A percentile compares a stretch with the other conserved stretches of the same genome.
Conservation (phyloP, 64 coral and sea anemone genomes). For the Hydrozoanthus tunicans region DNA sequence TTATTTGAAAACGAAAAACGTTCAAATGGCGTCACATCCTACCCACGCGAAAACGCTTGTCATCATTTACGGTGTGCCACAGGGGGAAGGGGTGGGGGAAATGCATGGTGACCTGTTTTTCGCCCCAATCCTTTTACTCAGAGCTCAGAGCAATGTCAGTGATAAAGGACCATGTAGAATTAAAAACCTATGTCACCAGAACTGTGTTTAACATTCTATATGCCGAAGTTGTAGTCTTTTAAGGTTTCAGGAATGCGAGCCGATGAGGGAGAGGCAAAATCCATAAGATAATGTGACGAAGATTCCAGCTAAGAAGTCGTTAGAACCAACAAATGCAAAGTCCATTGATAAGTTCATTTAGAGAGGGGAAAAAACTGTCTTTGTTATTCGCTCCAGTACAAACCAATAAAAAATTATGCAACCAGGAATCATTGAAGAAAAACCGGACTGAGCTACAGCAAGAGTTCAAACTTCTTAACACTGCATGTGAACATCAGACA, state of each 20-base stretch:
- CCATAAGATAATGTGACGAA: too few species aligned
- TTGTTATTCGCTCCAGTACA: not conserved
- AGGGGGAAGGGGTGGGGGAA: not conserved
- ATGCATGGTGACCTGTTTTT: not conserved
- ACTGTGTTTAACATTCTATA: too few species aligned
- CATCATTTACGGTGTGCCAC: not conserved
- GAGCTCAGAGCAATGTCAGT: too few species aligned
- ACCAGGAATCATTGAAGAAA: constrained; percentile 6
- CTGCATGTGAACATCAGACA: not conserved
- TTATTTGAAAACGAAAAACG: not conserved
- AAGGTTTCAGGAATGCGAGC: too few species aligned
- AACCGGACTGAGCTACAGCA: not conserved
- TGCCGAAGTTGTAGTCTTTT: too few species aligned
- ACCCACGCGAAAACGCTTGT: too few species aligned
- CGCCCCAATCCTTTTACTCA: too few species aligned
- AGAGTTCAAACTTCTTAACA: not conserved
- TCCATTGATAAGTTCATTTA: constrained; percentile 46
- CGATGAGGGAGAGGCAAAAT: too few species aligned
- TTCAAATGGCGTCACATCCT: not conserved
- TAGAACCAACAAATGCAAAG: not conserved
- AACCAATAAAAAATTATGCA: not conserved
- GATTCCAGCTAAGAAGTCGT: too few species aligned
- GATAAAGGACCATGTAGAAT: too few species aligned
- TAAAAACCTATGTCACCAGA: too few species aligned
- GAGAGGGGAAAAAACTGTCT: constrained; percentile 54